Evolutionary conservation across 2,113 vertebrate species (phyloP).

Genomic region (Morone saxatilis): DNA sequence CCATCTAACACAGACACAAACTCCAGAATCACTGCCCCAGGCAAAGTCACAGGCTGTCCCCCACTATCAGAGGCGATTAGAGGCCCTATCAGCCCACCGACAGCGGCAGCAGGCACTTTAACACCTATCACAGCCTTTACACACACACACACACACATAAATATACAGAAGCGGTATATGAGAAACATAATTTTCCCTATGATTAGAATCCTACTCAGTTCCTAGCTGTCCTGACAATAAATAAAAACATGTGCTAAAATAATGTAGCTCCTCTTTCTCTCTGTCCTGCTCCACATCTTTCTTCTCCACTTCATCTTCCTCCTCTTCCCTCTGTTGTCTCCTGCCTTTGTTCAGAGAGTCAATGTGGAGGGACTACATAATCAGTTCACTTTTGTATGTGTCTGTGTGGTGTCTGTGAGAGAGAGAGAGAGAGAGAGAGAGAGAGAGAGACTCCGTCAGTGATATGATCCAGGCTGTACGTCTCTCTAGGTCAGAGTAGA

Average conservation of each 20-base stretch:
- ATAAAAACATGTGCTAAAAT: conserved; percentile 1
- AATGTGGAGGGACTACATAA: conserved; percentile 21
- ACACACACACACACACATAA: conserved; percentile 14
- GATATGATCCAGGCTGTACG: conserved; percentile 60
- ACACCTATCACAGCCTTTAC: conserved; percentile 28
- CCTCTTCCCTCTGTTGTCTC: conserved; percentile 15
- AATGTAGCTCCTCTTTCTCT: background rate
- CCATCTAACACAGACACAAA: background rate
- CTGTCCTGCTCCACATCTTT: background rate
- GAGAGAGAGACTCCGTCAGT: conserved; percentile 1
- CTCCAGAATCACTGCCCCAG: conserved; percentile 25
- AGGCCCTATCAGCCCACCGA: conserved; percentile 40
- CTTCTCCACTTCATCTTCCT: background rate
- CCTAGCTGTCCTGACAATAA: background rate
- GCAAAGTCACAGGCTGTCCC: conserved; percentile 50
- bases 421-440: too few species aligned
- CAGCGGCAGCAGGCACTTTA: conserved; percentile 32
- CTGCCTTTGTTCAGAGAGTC: conserved; percentile 1
- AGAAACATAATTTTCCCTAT: background rate
- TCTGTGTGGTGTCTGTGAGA: conserved; percentile 2
- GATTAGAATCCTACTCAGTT: background rate
- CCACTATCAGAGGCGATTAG: conserved; percentile 56
- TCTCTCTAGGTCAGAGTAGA: conserved; percentile 59
- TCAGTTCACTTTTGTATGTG: conserved; percentile 23
- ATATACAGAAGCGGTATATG: conserved; percentile 14